These are phyloP conservation scores for Adelges cooleyi DNA, from an alignment of 1,140 invertebrate genomes.

Conservation along the genomic window DNA sequence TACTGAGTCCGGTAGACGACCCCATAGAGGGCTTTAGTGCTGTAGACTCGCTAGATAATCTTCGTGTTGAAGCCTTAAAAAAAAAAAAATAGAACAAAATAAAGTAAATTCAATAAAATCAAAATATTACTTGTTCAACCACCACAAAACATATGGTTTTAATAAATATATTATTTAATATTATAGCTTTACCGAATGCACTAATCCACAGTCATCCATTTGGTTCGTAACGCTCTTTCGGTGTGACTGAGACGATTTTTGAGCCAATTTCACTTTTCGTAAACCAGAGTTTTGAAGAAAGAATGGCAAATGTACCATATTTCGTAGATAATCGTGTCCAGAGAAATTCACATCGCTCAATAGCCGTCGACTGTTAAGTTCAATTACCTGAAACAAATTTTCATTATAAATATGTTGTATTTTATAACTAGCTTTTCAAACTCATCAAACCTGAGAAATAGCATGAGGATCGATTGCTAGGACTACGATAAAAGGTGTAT, in stretches of 20 bases:
- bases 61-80: constrained; percentile 49
- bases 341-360: constrained; percentile 83
- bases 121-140: no score
- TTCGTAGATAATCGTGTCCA: constrained; percentile 85
- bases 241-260: constrained; percentile 48
- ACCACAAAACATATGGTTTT: no score
- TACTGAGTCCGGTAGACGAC: constrained; percentile 36
- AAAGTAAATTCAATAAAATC: background rate
- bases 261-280: constrained; percentile 72
- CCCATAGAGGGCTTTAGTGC: constrained; percentile 7
- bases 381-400: constrained; percentile 57
- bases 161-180: no score
- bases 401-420: background rate
- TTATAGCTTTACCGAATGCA: constrained; percentile 15
- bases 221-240: constrained; percentile 32
- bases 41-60: constrained; percentile 54
- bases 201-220: constrained; percentile 29
- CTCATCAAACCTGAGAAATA: constrained; percentile 79
- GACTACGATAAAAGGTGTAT: constrained; percentile 84
- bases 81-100: background rate
- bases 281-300: constrained; percentile 94
- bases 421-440: constrained; percentile 36
- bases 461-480: constrained; percentile 94
- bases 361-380: constrained; percentile 73
- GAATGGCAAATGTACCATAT: constrained; percentile 95